Percentiles rank a stretch among this genome's conserved stretches.
Conservation (phyloP, 1,140 invertebrate genomes). For the Calephelis virginiensis region DNA sequence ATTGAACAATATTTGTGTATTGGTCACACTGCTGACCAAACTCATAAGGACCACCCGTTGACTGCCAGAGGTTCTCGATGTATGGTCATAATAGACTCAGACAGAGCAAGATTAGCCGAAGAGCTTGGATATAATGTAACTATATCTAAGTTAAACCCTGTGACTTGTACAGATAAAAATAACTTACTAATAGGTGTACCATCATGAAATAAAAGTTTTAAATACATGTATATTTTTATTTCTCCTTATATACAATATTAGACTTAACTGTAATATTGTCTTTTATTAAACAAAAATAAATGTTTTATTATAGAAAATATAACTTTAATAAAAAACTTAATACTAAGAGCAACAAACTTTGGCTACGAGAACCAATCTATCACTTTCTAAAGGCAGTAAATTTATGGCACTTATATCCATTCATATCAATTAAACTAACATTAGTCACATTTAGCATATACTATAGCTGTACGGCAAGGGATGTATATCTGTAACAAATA, state of each 20-base stretch:
- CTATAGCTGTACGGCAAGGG: constrained; percentile 83
- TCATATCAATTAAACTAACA: constrained; percentile 3
- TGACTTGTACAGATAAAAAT: constrained; percentile 95
- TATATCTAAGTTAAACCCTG: constrained; percentile 87
- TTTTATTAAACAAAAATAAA: neutral
- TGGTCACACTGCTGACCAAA: constrained; percentile 94
- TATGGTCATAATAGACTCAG: constrained; percentile 94
- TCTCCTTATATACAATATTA: constrained; percentile 32
- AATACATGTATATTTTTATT: constrained; percentile 22
- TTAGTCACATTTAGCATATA: constrained; percentile 77
- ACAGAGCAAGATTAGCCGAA: constrained; percentile 86
- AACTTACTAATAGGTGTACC: constrained; percentile 91
- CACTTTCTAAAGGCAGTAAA: constrained; percentile 16
- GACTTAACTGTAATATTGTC: constrained; percentile 17
- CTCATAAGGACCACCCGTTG: constrained; percentile 84
- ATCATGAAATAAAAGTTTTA: constrained; percentile 32
- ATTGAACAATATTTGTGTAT: constrained; percentile 87
- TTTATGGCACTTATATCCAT: constrained; percentile 12
- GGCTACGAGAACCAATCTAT: constrained; percentile 1
- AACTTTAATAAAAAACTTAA: constrained; percentile 10
- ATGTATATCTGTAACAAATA: constrained; percentile 88
- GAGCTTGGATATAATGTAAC: constrained; percentile 87
- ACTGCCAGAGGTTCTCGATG: constrained; percentile 79
- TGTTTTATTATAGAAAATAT: constrained; percentile 5
- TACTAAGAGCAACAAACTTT: constrained; percentile 3